Conservation (phyloP, 2,888 invertebrate genomes). For the Drosophila anomalipes region DNA sequence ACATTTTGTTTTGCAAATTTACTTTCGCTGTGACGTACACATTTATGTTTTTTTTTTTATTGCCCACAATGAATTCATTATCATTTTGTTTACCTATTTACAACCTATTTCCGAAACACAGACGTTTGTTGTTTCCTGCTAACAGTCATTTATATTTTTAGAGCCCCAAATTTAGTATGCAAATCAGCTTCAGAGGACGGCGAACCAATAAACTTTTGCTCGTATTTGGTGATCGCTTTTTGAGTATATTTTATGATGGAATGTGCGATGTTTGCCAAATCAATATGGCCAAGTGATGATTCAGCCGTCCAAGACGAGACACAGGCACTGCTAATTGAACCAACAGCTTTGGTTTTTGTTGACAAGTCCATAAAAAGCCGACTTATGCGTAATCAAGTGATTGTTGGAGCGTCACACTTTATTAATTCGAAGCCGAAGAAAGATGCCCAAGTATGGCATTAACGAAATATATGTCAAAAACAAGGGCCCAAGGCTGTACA, state of each 20-base stretch:
- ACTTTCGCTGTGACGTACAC: conserved; percentile 24
- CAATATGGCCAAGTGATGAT: conserved; percentile 53
- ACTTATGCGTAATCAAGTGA: conserved; percentile 53
- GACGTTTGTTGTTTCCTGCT: conserved; percentile 43
- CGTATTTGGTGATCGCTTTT: conserved; percentile 61
- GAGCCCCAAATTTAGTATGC: conserved; percentile 43
- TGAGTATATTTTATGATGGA: conserved; percentile 55
- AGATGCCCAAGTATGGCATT: conserved; percentile 58
- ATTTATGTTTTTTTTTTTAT: conserved; percentile 12
- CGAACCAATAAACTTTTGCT: conserved; percentile 60
- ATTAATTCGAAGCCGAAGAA: conserved; percentile 18
- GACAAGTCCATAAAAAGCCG: conserved; percentile 56
- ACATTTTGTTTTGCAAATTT: conserved; percentile 1
- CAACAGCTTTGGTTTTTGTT: conserved; percentile 28
- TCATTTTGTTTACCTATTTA: conserved; percentile 25
- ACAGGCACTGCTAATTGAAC: conserved; percentile 41
- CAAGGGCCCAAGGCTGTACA: neutral
- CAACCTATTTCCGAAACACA: conserved; percentile 45
- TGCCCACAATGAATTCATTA: conserved; percentile 21
- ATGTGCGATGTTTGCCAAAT: conserved; percentile 72
- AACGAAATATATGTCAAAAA: conserved; percentile 36
- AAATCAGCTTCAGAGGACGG: conserved; percentile 30
- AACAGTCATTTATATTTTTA: conserved; percentile 49
- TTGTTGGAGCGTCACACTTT: conserved; percentile 30
- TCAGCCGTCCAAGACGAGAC: conserved; percentile 47